A percentile compares a stretch with the other conserved stretches of the same genome.
Conservation (phyloP, 2,888 invertebrate species). For the Herminia tarsipennalis region DNA sequence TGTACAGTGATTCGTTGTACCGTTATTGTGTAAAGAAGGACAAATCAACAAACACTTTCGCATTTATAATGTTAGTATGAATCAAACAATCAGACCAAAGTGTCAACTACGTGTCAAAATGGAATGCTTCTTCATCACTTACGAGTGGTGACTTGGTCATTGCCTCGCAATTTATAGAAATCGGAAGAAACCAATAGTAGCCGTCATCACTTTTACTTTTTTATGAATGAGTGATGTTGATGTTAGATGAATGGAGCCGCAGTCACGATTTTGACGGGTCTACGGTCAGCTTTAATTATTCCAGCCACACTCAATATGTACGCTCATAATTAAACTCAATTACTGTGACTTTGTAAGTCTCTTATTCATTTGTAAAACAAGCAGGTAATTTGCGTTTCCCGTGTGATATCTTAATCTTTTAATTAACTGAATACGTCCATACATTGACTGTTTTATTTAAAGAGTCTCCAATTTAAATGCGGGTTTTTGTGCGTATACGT, state of each 20-base stretch:
- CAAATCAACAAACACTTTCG: too few species aligned
- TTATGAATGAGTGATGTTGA: conserved; percentile 10
- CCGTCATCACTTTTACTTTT: conserved; percentile 38
- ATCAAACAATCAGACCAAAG: too few species aligned
- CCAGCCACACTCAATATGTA: conserved; percentile 41
- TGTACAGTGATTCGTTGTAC: too few species aligned
- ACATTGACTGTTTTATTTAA: too few species aligned
- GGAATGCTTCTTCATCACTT: too few species aligned
- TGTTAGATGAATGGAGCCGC: conserved; percentile 16
- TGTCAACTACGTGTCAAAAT: too few species aligned
- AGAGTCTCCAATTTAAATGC: too few species aligned
- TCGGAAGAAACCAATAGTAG: conserved; percentile 18
- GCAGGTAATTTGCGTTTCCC: conserved; percentile 38
- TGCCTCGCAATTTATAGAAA: conserved; percentile 7
- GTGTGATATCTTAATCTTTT: conserved; percentile 33
- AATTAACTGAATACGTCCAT: conserved; percentile 15
- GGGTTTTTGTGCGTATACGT: too few species aligned
- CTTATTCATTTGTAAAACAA: conserved; percentile 33
- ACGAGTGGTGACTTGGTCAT: too few species aligned
- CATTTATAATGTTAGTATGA: too few species aligned
- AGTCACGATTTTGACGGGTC: conserved; percentile 25
- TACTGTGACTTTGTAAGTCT: conserved; percentile 30
- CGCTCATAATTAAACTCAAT: conserved; percentile 42
- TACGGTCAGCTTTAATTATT: conserved; percentile 35
- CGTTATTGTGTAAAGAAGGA: too few species aligned